Base-by-base conservation (phyloP, 2,888 invertebrate species). In the Acrobasis suavella region DNA sequence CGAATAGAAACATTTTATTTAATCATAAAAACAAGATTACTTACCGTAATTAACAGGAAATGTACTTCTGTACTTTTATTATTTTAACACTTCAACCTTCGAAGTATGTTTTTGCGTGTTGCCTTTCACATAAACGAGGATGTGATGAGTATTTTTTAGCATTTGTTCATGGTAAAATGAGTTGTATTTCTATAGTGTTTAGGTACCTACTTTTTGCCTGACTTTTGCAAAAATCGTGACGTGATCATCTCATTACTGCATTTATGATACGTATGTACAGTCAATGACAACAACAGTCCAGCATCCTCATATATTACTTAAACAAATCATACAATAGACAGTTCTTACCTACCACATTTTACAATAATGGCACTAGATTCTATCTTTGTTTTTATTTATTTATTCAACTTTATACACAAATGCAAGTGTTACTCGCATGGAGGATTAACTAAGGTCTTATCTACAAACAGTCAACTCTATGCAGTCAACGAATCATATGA, bases 121-220 rank as follows among this genome's bases (percentile, higher is more conserved):
- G 39, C 56, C 50, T 62, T 46, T 65, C 60, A 55, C 50, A 46
- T 54, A 52, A 58, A 64, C 54, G 58, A 61, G 64, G 64, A 61
- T 64, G 64, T 51, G 64, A 64, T 61, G 32, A 16, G 37, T 59
- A 59, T 60, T 38, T 16, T 37, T 60, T 51, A 55, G 3, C 16
- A 55, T 15, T 16, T 16, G 10, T 42, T 56, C 8, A 22, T 6
- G 15, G 42, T 16, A 56, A 56, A 42, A 22, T 56, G 22, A 56
- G 14, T 17, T 42, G 17, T 56, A 42, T 56, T 42, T 22, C 16
- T n/a, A 55, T 39, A 5, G 14, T 14, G 14, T 7, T 52, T 32
- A 17, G 52, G 38, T 15, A 12, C 12, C 7, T 6, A 46, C 6
- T 39, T 37, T 54, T 54, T 38, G 14, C 37, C 8, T 38, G 12